Evolutionary conservation across 37 sponge, comb jelly and placozoan species (phyloP).

Genomic region (Cliona cf. orientalis): DNA sequence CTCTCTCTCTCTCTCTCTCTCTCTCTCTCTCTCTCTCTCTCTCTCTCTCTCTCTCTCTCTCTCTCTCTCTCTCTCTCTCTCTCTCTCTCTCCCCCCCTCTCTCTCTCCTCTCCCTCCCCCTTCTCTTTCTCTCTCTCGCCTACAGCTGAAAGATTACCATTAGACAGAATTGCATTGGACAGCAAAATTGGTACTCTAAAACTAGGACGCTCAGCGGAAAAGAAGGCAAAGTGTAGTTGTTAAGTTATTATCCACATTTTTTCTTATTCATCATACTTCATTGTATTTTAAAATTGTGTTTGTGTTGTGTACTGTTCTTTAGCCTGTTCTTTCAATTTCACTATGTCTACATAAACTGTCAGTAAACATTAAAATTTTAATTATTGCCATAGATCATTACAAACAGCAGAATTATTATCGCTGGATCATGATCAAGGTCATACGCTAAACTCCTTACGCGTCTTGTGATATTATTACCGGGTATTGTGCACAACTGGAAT

Average conservation of each 20-base stretch:
- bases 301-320: too few relatives aligned
- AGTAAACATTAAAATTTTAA: too few relatives aligned
- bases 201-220: conserved; percentile 21
- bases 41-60: neutral
- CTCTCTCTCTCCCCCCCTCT: neutral
- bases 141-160: conserved; percentile 46
- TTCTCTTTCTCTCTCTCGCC: neutral
- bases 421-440: too few relatives aligned
- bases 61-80: neutral
- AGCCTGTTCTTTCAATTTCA: too few relatives aligned
- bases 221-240: conserved; percentile 14
- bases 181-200: conserved; percentile 47
- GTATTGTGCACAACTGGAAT: too few relatives aligned
- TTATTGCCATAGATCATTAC: too few relatives aligned
- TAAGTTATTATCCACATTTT: neutral
- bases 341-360: too few relatives aligned
- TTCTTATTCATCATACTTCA: too few relatives aligned
- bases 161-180: conserved; percentile 43
- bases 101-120: neutral
- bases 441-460: too few relatives aligned
- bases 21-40: neutral
- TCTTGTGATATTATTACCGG: too few relatives aligned
- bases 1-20: neutral
- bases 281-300: too few relatives aligned
- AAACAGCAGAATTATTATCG: too few relatives aligned